Evolutionary conservation across 1,140 invertebrate genomes (phyloP).

Genomic region (Solenopsis invicta): DNA sequence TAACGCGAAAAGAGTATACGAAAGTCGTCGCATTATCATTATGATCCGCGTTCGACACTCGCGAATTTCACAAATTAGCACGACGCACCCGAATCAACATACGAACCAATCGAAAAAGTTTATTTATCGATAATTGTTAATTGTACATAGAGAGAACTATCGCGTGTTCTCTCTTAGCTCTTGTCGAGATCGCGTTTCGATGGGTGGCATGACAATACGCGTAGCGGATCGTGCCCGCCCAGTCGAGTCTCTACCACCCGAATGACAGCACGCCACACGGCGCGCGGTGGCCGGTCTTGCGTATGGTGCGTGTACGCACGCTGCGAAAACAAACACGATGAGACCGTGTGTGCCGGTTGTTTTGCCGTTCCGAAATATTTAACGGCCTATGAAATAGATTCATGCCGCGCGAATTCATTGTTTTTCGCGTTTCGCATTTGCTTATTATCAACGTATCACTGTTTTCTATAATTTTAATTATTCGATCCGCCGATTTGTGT

Average conservation of each 20-base stretch:
- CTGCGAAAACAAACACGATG: background rate
- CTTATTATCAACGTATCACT: background rate
- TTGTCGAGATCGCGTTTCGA: background rate
- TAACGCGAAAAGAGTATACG: background rate
- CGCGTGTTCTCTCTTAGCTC: conserved; percentile 5
- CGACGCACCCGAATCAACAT: background rate
- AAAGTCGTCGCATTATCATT: background rate
- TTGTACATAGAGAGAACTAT: conserved; percentile 2
- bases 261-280: background rate
- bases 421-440: background rate
- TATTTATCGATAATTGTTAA: conserved; percentile 15
- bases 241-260: background rate
- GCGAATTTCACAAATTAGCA: background rate
- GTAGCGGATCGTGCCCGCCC: background rate
- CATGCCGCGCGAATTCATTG: background rate
- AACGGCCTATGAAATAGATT: background rate
- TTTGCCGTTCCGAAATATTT: background rate
- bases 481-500: background rate
- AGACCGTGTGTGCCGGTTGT: background rate
- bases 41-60: background rate
- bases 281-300: background rate
- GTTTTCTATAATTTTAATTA: background rate
- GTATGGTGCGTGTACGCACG: background rate
- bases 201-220: background rate
- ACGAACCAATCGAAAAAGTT: background rate